phyloP scores from a whole-genome alignment of 1,140 invertebrate species.

The Megathymus violae region DNA sequence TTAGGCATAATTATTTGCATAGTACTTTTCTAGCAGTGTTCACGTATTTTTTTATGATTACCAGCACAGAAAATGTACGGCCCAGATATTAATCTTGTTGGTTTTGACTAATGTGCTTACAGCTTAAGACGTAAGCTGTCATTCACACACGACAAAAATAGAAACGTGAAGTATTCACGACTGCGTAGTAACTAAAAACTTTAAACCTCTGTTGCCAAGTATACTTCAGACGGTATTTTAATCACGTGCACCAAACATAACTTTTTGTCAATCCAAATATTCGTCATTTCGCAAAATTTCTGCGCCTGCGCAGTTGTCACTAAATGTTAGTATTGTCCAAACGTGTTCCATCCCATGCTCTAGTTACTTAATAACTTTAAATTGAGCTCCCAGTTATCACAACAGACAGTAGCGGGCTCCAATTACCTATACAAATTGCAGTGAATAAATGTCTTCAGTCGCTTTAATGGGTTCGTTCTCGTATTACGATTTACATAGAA shows the following conservation, averaged over 20 bases:
- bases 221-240: slow-evolving; percentile 7
- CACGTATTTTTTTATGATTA: too few species aligned
- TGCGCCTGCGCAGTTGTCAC: slow-evolving; percentile 22
- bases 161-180: neutral
- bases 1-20: neutral
- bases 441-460: slow-evolving; percentile 3
- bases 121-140: slow-evolving; percentile 39
- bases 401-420: slow-evolving; percentile 15
- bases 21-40: neutral
- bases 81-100: too few species aligned
- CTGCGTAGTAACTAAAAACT: slow-evolving; percentile 24
- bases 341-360: slow-evolving; percentile 13
- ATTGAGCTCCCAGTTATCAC: slow-evolving; percentile 23
- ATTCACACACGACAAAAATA: slow-evolving; percentile 51
- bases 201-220: slow-evolving; percentile 1
- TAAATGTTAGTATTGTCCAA: slow-evolving; percentile 18
- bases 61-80: too few species aligned
- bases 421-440: slow-evolving; percentile 16
- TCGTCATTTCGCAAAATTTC: slow-evolving; percentile 19
- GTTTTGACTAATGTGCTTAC: too few species aligned
- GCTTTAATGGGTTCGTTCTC: slow-evolving; percentile 9
- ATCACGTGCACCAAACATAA: slow-evolving; percentile 30
- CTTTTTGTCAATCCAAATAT: slow-evolving; percentile 14
- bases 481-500: slow-evolving; percentile 18
- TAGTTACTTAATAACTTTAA: slow-evolving; percentile 29